phyloP scores from a whole-genome alignment of 2,888 invertebrate genomes.

The Agrotis puta region DNA sequence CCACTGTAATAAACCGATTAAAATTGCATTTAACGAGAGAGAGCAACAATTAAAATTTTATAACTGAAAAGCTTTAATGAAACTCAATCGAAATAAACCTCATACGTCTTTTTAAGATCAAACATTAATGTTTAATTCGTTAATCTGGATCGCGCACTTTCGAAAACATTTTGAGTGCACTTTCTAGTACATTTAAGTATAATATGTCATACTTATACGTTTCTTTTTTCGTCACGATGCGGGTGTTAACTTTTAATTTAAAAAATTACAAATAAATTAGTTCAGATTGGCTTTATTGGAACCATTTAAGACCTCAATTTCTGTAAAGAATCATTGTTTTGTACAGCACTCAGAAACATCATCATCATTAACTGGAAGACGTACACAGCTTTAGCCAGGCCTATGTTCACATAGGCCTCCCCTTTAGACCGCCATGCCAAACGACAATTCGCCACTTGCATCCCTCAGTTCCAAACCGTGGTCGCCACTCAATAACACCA shows the following conservation, averaged over 20 bases:
- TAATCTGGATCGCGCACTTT: conserved; percentile 69
- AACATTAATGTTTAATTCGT: conserved; percentile 61
- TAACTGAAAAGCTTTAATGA: conserved; percentile 35
- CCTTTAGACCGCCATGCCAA: too few species aligned
- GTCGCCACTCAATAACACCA: too few species aligned
- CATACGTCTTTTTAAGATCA: conserved; percentile 63
- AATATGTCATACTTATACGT: conserved; percentile 51
- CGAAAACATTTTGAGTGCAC: conserved; percentile 70
- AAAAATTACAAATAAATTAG: conserved; percentile 42
- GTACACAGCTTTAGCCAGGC: too few species aligned
- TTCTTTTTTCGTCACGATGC: conserved; percentile 57
- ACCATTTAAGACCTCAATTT: background rate
- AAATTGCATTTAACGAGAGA: conserved; percentile 44
- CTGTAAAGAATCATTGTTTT: too few species aligned
- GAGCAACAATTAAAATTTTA: conserved; percentile 52
- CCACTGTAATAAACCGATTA: conserved; percentile 29
- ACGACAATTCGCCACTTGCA: too few species aligned
- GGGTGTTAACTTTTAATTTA: conserved; percentile 57
- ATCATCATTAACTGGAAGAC: too few species aligned
- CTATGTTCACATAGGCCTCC: too few species aligned
- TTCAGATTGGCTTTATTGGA: background rate
- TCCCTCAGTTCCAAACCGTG: too few species aligned
- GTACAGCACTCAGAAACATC: too few species aligned
- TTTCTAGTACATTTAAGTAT: conserved; percentile 65
- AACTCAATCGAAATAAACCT: conserved; percentile 34